Base-by-base conservation (phyloP, 2,797 vertebrate species). In the Steatocranus sp. region DNA sequence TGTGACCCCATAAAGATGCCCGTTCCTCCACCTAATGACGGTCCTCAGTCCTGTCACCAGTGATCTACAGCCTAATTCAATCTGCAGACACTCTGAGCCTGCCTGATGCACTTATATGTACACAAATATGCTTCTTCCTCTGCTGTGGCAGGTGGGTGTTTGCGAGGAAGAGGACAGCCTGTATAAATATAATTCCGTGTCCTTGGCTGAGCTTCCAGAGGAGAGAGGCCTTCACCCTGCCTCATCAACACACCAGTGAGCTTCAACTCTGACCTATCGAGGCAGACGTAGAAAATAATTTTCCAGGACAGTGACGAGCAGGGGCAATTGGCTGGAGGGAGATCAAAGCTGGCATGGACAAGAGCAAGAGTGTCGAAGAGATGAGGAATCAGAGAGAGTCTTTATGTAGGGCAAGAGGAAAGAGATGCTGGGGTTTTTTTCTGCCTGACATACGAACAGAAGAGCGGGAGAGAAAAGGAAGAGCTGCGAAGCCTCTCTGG, bases 31-130 rank as follows among this genome's bases (percentile, higher is more conserved):
- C 30, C 79, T 61, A 83, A 91, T 84, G 87, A 90, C 75, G 68
- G 79, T 87, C 25, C 66, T 41, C 77, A 86, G 86, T 78, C 81
- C 91, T 90, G 92, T 91, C 89, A 56, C 6, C 76, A 3, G 41
- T 93, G 91, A 95, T 94, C 86, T 94, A 93, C 88, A n/a, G 79
- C 80, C 89, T 87, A 88, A 93, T 94, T 92, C 87, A 88, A 86
- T 91, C 90, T 82, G 77, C 90, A 90, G 85, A 86, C 84, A 84
- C 84, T 61, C 76, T 4, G 50, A 46, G 73, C n/a, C 76, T 61
- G 70, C 46, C 68, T 78, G 78, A 83, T 70, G 46, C 84, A 76
- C 77, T 80, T 68, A 76, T 43, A 85, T 75, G 30, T 82, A 87
- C 87, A 84, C 86, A 86, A 78, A 82, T 86, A 23, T 11, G 34